Percentiles rank a stretch among this genome's conserved stretches.
Evolutionary conservation across 2,797 vertebrate species (phyloP).

Genomic region (Prionace glauca): DNA sequence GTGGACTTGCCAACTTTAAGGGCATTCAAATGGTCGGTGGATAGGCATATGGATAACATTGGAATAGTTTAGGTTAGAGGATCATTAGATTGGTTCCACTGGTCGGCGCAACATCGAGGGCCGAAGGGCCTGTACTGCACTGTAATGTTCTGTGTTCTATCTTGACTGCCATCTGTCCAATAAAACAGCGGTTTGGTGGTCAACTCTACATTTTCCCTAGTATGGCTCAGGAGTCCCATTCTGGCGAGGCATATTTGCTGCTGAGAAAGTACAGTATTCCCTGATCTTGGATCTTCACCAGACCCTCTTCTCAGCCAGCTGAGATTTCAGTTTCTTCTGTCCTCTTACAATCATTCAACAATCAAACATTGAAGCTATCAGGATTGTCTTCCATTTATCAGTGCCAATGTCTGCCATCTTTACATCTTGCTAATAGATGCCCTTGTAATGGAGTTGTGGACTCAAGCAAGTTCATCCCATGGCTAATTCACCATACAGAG

Average conservation of each 20-base stretch:
- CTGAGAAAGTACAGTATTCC: not conserved
- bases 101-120: too few relatives aligned
- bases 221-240: not conserved
- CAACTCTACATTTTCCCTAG: not conserved
- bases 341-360: not conserved
- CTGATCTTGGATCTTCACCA: not conserved
- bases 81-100: too few relatives aligned
- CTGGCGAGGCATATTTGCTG: not conserved
- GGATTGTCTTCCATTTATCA: not conserved
- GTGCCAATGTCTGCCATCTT: not conserved
- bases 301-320: not conserved
- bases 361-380: not conserved
- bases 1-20: too few relatives aligned
- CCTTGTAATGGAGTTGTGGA: not conserved
- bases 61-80: too few relatives aligned
- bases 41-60: too few relatives aligned
- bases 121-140: too few relatives aligned
- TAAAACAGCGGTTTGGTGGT: not conserved
- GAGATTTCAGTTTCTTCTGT: not conserved
- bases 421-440: not conserved
- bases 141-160: too few relatives aligned
- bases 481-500: not conserved
- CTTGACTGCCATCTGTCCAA: not conserved
- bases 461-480: not conserved
- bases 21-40: too few relatives aligned